phyloP scores from a whole-genome alignment of 2,888 invertebrate species.

The Ellobium chinense region DNA sequence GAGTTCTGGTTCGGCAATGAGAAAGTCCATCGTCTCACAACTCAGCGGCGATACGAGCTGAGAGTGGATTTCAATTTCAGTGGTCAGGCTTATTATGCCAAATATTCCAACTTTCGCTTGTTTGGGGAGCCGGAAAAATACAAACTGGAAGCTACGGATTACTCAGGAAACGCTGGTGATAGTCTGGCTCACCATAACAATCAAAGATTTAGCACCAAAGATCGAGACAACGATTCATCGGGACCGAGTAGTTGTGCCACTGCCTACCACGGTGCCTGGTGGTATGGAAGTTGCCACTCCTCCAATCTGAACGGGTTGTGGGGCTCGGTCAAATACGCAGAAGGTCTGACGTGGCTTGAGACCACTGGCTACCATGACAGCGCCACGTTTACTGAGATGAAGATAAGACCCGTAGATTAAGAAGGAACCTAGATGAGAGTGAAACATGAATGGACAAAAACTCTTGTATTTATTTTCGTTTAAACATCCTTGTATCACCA shows the following conservation, averaged over 20 bases:
- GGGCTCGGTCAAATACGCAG: neutral
- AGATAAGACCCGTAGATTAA: neutral
- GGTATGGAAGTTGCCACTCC: conserved; percentile 59
- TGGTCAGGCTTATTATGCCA: neutral
- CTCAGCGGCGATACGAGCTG: conserved; percentile 7
- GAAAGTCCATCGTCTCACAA: conserved; percentile 12
- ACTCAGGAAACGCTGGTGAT: conserved; percentile 72
- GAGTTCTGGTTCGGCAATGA: conserved; percentile 33
- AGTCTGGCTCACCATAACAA: conserved; percentile 73
- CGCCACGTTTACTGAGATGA: conserved; percentile 22
- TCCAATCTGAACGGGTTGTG: conserved; percentile 7
- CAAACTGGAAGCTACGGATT: conserved; percentile 66
- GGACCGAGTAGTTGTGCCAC: conserved; percentile 70
- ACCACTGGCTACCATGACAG: neutral
- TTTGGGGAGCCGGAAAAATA: conserved; percentile 67
- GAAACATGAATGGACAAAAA: too few species aligned
- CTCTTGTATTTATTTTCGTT: too few species aligned
- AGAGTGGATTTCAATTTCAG: conserved; percentile 10
- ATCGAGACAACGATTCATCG: conserved; percentile 75
- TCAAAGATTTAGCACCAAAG: conserved; percentile 75
- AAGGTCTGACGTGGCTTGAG: neutral
- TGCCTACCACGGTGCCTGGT: conserved; percentile 75
- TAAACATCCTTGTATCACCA: too few species aligned
- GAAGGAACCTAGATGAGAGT: too few species aligned
- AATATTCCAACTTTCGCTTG: conserved; percentile 47